Percentiles rank a stretch among this genome's conserved stretches.
These are phyloP conservation scores for Urosaurus nigricauda DNA, from an alignment of 2,797 vertebrate species.

Conservation along the genomic window DNA sequence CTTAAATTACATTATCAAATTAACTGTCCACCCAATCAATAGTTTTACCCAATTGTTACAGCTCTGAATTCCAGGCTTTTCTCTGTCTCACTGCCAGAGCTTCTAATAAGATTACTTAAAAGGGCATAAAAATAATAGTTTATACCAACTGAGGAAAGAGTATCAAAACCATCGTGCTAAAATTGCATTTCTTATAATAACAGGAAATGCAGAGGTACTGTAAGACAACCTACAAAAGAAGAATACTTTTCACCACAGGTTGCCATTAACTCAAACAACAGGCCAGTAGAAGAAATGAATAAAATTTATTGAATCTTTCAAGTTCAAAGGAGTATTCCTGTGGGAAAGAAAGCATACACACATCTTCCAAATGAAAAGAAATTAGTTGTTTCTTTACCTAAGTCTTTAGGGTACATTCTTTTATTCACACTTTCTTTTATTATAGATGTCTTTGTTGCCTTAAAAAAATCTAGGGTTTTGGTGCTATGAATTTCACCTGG, in stretches of 20 bases:
- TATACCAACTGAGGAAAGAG: background rate
- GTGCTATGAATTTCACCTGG: background rate
- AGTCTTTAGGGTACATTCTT: background rate
- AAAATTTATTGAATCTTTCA: background rate
- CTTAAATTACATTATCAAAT: background rate
- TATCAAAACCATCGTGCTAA: too few relatives aligned
- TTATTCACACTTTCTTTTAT: background rate
- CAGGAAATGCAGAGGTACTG: background rate
- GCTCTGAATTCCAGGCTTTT: background rate
- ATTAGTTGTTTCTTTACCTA: background rate
- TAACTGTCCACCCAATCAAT: background rate
- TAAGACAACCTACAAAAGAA: background rate
- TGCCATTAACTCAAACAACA: background rate
- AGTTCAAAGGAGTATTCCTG: background rate
- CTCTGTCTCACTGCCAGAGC: background rate
- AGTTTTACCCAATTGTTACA: background rate
- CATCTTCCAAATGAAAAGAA: background rate
- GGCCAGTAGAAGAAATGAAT: background rate
- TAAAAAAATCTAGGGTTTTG: background rate
- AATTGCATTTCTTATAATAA: background rate
- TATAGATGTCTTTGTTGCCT: background rate
- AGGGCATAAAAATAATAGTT: background rate
- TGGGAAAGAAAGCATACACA: background rate
- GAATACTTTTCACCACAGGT: background rate
- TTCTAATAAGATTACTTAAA: background rate